Evolutionary conservation across 2,797 vertebrate genomes (phyloP).

Genomic region (Kryptopterus vitreolus): DNA sequence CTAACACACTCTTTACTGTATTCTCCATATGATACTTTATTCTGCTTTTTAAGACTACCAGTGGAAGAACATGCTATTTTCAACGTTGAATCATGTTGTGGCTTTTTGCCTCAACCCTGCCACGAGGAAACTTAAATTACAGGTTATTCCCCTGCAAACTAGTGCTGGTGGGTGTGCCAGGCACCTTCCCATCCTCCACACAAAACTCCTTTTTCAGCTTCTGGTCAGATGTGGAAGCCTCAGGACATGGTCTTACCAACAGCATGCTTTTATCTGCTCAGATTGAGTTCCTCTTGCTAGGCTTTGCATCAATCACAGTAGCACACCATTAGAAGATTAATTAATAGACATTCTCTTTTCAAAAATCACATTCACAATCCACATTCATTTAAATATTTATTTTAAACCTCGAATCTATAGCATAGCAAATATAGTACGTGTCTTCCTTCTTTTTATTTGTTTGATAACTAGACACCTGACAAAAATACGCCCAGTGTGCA

Average conservation of each 20-base stretch:
- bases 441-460: not conserved
- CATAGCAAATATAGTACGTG: too few species aligned
- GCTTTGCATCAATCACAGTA: constrained; percentile 12
- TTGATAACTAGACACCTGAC: not conserved
- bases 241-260: constrained; percentile 32
- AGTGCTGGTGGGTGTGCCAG: constrained; percentile 65
- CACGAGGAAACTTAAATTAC: constrained; percentile 75
- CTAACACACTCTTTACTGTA: not conserved
- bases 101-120: constrained; percentile 69
- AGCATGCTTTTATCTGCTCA: constrained; percentile 56
- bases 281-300: not conserved
- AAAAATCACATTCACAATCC: too few species aligned
- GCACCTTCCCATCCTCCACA: constrained; percentile 54
- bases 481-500: not conserved
- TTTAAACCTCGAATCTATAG: too few species aligned
- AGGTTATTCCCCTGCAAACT: constrained; percentile 62
- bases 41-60: constrained; percentile 42
- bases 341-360: not conserved
- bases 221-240: constrained; percentile 45
- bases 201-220: constrained; percentile 51
- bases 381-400: too few species aligned
- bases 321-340: not conserved
- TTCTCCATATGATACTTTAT: constrained; percentile 13
- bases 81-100: constrained; percentile 69
- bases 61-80: constrained; percentile 69